phyloP scores from a whole-genome alignment of 2,888 invertebrate species.

The Drosophila meridionalis region DNA sequence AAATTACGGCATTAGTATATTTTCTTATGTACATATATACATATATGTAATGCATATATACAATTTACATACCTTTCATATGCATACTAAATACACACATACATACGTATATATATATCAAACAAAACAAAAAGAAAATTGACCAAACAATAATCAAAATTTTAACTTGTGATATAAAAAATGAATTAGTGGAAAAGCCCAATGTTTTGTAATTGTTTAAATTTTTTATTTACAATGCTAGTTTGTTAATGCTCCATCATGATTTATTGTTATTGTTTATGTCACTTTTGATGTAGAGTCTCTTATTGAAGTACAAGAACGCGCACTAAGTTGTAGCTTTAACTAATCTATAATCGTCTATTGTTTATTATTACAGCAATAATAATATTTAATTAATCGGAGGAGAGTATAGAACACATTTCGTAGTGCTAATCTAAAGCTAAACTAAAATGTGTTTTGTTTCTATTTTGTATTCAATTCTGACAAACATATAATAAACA shows the following conservation, averaged over 20 bases:
- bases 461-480: conserved; percentile 57
- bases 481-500: conserved; percentile 59
- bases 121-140: conserved; percentile 56
- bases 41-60: conserved; percentile 26
- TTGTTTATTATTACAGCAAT: conserved; percentile 57
- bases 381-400: conserved; percentile 51
- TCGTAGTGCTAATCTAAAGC: conserved; percentile 51
- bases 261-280: conserved; percentile 58
- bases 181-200: conserved; percentile 55
- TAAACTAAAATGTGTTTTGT: conserved; percentile 51
- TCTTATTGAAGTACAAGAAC: conserved; percentile 73
- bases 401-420: conserved; percentile 17
- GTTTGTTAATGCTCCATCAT: conserved; percentile 42
- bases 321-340: conserved; percentile 79
- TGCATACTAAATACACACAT: conserved; percentile 24
- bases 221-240: conserved; percentile 23
- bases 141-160: conserved; percentile 84
- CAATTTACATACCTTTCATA: conserved; percentile 44
- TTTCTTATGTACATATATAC: conserved; percentile 71
- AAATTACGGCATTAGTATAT: conserved; percentile 66
- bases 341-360: conserved; percentile 63
- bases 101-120: conserved; percentile 27
- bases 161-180: conserved; percentile 83
- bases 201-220: conserved; percentile 47
- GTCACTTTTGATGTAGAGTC: conserved; percentile 54